Evolutionary conservation across 2,113 vertebrate species (phyloP).

Genomic region (Nothocercus nigrocapillus): DNA sequence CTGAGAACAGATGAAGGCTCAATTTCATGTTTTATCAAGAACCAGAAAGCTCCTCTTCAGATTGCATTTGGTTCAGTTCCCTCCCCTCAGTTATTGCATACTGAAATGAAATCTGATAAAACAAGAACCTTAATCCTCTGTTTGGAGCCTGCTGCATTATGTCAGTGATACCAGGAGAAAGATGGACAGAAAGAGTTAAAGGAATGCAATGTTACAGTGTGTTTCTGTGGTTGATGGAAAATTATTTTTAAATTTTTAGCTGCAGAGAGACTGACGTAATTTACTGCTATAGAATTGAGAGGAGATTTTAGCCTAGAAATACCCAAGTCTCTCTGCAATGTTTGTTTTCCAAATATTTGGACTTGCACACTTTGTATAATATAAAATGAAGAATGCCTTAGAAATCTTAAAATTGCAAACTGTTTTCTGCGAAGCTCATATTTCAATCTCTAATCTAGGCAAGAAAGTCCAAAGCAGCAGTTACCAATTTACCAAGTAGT

Average conservation of each 20-base stretch:
- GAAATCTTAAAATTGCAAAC: conserved; percentile 22
- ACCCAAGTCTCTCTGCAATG: background rate
- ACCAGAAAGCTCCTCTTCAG: background rate
- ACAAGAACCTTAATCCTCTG: conserved; percentile 7
- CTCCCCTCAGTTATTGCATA: background rate
- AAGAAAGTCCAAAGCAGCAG: conserved; percentile 21
- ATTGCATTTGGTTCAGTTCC: background rate
- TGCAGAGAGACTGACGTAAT: conserved; percentile 47
- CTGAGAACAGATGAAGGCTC: background rate
- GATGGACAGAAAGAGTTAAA: background rate
- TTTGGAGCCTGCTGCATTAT: conserved; percentile 41
- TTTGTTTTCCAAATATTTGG: conserved; percentile 38
- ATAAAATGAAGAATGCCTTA: conserved; percentile 56
- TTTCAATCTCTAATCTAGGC: background rate
- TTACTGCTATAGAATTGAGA: conserved; percentile 20
- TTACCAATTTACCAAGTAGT: conserved; percentile 15
- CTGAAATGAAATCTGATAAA: background rate
- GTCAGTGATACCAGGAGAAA: background rate
- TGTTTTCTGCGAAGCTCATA: conserved; percentile 11
- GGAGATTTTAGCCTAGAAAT: background rate
- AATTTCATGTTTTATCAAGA: background rate
- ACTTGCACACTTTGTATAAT: conserved; percentile 31
- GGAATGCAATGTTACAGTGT: conserved; percentile 7
- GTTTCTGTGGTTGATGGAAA: conserved; percentile 34
- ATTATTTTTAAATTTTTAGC: conserved; percentile 42